A percentile compares a stretch with the other conserved stretches of the same genome.
Evolutionary conservation across 92 coral and sea anemone genomes (phyloP).

Genomic region (Umimayanthus chanpuru): DNA sequence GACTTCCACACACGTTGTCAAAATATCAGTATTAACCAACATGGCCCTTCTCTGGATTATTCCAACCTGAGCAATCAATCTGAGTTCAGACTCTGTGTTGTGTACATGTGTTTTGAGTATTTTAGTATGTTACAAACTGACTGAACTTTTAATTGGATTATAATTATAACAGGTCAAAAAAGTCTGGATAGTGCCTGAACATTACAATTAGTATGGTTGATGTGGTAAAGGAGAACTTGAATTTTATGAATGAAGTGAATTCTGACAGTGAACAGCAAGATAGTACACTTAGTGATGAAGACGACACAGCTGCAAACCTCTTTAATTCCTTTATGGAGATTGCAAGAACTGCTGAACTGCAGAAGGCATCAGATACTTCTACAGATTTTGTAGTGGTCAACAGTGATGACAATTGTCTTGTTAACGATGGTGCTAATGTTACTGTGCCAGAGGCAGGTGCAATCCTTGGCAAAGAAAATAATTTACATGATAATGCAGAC

Average conservation of each 20-base stretch:
- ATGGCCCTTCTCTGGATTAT: no score
- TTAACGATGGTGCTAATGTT: neutral
- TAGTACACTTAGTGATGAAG: conserved; percentile 27
- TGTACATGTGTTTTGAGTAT: no score
- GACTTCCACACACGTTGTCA: no score
- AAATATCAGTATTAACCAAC: no score
- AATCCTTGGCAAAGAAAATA: neutral
- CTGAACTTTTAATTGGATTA: neutral
- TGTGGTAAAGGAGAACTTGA: neutral
- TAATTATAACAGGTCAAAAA: neutral
- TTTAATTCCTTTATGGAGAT: conserved; percentile 93
- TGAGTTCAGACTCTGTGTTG: no score
- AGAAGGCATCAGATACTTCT: conserved; percentile 11
- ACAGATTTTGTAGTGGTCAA: neutral
- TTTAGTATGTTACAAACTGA: no score
- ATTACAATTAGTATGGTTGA: conserved; percentile 16
- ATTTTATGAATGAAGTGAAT: neutral
- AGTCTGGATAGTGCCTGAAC: neutral
- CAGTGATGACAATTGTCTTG: neutral
- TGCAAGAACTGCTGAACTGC: conserved; percentile 62
- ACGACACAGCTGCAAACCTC: conserved; percentile 65
- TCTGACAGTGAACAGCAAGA: conserved; percentile 8
- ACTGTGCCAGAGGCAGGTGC: neutral
- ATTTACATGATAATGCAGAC: neutral
- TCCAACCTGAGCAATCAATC: no score